These are phyloP conservation scores for Alexandromys fortis DNA, from an alignment of 2,113 vertebrate species.

Conservation along the genomic window DNA sequence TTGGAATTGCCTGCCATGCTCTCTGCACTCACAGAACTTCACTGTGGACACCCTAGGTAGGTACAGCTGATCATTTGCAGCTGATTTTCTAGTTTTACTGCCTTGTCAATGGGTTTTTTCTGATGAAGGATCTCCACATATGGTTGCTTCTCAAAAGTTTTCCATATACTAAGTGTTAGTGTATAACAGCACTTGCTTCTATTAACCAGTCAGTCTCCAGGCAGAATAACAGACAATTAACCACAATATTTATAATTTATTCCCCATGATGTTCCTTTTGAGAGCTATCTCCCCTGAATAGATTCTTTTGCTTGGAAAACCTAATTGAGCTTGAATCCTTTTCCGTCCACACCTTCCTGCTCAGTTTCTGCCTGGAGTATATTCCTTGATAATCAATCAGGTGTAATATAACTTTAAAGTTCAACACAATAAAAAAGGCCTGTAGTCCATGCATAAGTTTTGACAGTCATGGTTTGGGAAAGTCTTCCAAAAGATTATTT, in stretches of 20 bases:
- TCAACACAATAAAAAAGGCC: neutral
- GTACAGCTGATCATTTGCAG: accelerated
- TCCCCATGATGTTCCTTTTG: neutral
- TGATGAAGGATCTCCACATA: neutral
- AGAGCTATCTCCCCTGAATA: neutral
- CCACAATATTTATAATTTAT: neutral
- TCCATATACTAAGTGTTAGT: too few relatives aligned
- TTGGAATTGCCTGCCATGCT: too few relatives aligned
- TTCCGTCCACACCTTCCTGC: neutral
- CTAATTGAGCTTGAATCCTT: neutral
- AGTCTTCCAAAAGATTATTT: neutral
- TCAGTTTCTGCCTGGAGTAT: neutral
- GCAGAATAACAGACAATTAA: neutral
- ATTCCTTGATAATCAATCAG: neutral
- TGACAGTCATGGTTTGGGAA: neutral
- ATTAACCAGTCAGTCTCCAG: neutral
- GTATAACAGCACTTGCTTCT: neutral
- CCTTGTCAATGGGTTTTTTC: accelerated
- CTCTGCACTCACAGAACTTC: neutral
- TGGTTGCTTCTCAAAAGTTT: neutral
- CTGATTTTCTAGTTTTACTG: neutral
- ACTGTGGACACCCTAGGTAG: too few relatives aligned
- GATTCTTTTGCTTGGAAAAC: neutral
- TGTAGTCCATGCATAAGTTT: neutral
- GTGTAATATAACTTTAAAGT: neutral